Evolutionary conservation across 92 coral and sea anemone genomes (phyloP).

Genomic region (Plumapathes pennacea): DNA sequence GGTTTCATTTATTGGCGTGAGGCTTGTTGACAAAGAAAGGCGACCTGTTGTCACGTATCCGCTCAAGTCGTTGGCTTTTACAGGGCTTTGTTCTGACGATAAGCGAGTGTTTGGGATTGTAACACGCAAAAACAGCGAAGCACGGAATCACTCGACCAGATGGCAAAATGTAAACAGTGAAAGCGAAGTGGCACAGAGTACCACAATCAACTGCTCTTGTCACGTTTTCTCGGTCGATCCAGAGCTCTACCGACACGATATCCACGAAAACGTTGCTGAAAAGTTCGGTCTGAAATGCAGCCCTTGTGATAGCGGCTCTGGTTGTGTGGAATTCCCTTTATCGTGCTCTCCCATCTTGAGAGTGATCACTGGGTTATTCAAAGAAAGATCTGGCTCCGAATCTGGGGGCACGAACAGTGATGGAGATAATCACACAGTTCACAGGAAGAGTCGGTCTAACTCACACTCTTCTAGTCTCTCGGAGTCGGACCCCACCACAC

Average conservation of each 20-base stretch:
- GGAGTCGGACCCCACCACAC: conserved; percentile 4
- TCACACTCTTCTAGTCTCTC: conserved; percentile 33
- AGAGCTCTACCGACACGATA: conserved; percentile 57
- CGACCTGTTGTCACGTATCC: conserved; percentile 83
- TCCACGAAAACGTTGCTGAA: conserved; percentile 59
- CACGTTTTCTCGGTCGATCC: conserved; percentile 91
- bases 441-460: conserved; percentile 4
- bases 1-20: conserved; percentile 67
- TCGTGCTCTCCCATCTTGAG: conserved; percentile 72
- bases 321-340: conserved; percentile 81
- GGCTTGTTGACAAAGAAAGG: conserved; percentile 58
- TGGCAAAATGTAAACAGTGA: conserved; percentile 47
- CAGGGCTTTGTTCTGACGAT: conserved; percentile 92
- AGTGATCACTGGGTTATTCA: conserved; percentile 62
- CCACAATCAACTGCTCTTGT: conserved; percentile 88
- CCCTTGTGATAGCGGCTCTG: conserved; percentile 18
- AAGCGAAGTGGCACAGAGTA: conserved; percentile 39
- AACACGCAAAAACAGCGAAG: conserved; percentile 66
- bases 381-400: conserved; percentile 49
- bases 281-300: conserved; percentile 69
- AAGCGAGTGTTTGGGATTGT: conserved; percentile 90
- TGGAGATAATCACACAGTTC: conserved; percentile 5
- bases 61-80: conserved; percentile 72
- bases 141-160: conserved; percentile 33
- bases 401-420: conserved; percentile 26